Evolutionary conservation across 1,140 invertebrate genomes (phyloP).

Genomic region (Amphibalanus amphitrite): DNA sequence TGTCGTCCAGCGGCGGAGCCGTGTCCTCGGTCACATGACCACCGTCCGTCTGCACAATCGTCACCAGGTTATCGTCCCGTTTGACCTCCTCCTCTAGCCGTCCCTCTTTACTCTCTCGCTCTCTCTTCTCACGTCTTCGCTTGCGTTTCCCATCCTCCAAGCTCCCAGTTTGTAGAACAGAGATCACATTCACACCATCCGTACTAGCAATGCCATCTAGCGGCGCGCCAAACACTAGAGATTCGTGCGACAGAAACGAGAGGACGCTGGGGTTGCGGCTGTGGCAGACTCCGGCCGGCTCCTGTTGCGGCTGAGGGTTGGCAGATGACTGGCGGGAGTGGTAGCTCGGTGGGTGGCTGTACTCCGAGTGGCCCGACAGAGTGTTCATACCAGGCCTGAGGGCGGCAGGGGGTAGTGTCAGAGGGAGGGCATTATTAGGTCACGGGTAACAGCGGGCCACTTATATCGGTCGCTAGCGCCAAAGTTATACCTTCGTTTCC

Average conservation of each 20-base stretch:
- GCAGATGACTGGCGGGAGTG: conserved; percentile 17
- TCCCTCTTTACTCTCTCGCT: neutral
- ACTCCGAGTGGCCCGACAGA: conserved; percentile 17
- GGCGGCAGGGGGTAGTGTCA: too few relatives aligned
- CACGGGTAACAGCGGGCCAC: too few relatives aligned
- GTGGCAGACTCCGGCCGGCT: conserved; percentile 21
- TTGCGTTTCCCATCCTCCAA: neutral
- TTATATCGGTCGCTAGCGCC: too few relatives aligned
- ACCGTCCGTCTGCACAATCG: neutral
- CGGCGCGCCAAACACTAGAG: conserved; percentile 7
- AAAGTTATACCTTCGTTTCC: too few relatives aligned
- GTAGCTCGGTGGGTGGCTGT: conserved; percentile 19
- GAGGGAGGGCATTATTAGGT: too few relatives aligned
- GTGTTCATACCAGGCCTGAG: conserved; percentile 12
- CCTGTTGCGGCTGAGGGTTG: conserved; percentile 11
- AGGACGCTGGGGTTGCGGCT: conserved; percentile 25
- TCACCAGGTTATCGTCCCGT: neutral
- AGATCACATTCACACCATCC: neutral
- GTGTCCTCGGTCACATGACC: neutral
- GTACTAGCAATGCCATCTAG: neutral
- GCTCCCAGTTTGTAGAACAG: neutral
- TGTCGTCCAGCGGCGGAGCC: too few relatives aligned
- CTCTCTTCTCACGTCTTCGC: neutral
- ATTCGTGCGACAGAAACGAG: conserved; percentile 17
- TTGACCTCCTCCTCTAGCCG: neutral